Conservation (phyloP, 2,797 vertebrate genomes). For the Gobionotothen gibberifrons region DNA sequence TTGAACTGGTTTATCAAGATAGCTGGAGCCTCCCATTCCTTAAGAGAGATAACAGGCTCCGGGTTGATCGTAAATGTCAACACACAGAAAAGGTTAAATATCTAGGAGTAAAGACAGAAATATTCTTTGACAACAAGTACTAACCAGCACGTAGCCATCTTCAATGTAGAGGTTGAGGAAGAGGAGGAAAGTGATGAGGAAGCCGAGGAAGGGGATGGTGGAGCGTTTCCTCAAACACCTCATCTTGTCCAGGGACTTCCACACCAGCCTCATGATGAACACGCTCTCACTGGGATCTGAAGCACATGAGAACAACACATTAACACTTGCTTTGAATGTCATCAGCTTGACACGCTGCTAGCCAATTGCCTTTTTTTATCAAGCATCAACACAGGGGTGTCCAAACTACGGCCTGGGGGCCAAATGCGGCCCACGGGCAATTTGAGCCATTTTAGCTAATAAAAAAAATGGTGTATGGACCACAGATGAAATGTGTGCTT, state of each 20-base stretch:
- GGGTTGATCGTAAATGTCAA: no score
- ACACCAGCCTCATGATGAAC: conserved; percentile 84
- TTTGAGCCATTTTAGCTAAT: no score
- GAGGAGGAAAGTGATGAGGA: conserved; percentile 94
- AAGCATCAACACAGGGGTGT: conserved; percentile 11
- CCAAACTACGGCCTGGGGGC: no score
- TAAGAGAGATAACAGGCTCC: no score
- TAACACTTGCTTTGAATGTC: conserved; percentile 21
- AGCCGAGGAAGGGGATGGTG: conserved; percentile 92
- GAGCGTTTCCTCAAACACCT: conserved; percentile 97
- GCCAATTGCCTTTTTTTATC: conserved; percentile 10
- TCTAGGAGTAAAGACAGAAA: no score
- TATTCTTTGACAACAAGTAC: no score
- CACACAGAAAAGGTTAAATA: no score
- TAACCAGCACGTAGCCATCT: conserved; percentile 95
- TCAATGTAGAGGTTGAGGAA: conserved; percentile 98
- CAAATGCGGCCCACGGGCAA: no score
- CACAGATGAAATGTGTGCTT: no score
- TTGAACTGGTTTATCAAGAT: no score
- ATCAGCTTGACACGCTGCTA: not conserved
- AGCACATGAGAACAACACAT: conserved; percentile 13
- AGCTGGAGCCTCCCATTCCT: no score
- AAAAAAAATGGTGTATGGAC: no score
- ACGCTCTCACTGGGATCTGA: conserved; percentile 72
- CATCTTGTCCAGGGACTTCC: conserved; percentile 96